A percentile compares a stretch with the other conserved stretches of the same genome.
phyloP scores from a whole-genome alignment of 1,140 invertebrate genomes.

The Thalassaphorura encarpata region DNA sequence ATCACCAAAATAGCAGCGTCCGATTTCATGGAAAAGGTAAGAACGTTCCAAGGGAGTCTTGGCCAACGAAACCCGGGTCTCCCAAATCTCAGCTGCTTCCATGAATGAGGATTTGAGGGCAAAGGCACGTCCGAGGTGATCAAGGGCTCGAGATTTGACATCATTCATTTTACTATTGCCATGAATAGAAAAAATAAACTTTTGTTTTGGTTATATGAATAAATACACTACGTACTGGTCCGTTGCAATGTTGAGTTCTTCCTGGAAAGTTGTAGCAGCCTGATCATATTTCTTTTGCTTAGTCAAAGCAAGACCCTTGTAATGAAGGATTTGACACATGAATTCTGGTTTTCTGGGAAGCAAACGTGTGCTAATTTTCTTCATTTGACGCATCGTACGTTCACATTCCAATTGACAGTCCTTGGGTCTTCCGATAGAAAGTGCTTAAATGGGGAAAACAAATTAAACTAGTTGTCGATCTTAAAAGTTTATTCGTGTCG shows the following conservation, averaged over 20 bases:
- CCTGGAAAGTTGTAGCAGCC: constrained; percentile 25
- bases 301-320: constrained; percentile 26
- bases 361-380: constrained; percentile 21
- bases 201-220: too few species aligned
- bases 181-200: background rate
- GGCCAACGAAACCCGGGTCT: constrained; percentile 15
- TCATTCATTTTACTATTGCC: constrained; percentile 15
- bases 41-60: constrained; percentile 26
- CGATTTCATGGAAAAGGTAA: constrained; percentile 32
- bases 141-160: constrained; percentile 23
- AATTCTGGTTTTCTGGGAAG: constrained; percentile 30
- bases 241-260: constrained; percentile 20
- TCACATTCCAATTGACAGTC: constrained; percentile 32
- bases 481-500: background rate
- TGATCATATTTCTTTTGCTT: constrained; percentile 24
- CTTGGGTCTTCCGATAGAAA: constrained; percentile 25
- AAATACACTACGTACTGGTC: constrained; percentile 11
- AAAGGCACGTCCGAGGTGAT: constrained; percentile 18
- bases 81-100: constrained; percentile 31
- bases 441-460: constrained; percentile 12
- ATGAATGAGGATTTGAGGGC: constrained; percentile 23
- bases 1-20: constrained; percentile 27
- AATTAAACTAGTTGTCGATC: background rate
- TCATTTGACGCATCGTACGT: constrained; percentile 31
- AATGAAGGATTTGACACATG: constrained; percentile 26